Percentiles rank a stretch among this genome's conserved stretches.
Conservation (phyloP, 2,888 invertebrate genomes). For the Catocala sponsa region DNA sequence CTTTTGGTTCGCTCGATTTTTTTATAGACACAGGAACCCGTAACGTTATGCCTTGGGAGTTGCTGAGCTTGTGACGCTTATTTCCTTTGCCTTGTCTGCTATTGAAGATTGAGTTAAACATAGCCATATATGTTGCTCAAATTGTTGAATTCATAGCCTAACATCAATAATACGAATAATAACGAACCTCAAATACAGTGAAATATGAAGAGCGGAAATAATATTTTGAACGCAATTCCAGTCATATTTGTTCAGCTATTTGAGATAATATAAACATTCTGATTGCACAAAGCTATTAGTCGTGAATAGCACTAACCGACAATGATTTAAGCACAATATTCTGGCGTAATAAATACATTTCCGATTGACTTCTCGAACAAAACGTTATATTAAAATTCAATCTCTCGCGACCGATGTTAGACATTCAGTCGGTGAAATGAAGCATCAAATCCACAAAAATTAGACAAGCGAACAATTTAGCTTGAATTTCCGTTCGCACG, state of each 20-base stretch:
- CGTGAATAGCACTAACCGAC: conserved; percentile 2
- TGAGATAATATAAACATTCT: neutral
- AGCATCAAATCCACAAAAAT: conserved; percentile 81
- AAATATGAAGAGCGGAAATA: too few species aligned
- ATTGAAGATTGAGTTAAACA: conserved; percentile 1
- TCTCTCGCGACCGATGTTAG: conserved; percentile 50
- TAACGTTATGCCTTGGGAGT: conserved; percentile 40
- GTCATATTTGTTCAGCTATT: neutral
- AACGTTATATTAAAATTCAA: conserved; percentile 55
- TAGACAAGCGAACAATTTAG: conserved; percentile 82
- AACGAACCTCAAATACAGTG: too few species aligned
- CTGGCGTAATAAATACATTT: conserved; percentile 28
- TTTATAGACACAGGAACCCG: conserved; percentile 28
- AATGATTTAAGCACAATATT: conserved; percentile 33
- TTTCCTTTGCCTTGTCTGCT: conserved; percentile 8
- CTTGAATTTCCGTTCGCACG: conserved; percentile 76
- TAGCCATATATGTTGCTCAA: too few species aligned
- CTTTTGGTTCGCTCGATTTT: conserved; percentile 52
- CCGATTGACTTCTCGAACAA: conserved; percentile 49
- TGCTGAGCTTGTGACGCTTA: neutral
- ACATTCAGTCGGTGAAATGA: conserved; percentile 70
- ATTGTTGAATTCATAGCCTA: too few species aligned
- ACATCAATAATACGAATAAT: too few species aligned
- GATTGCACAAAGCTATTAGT: conserved; percentile 4
- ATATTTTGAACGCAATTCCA: neutral